phyloP scores from a whole-genome alignment of 1,140 invertebrate species.

The Ostrea denselamellosa region DNA sequence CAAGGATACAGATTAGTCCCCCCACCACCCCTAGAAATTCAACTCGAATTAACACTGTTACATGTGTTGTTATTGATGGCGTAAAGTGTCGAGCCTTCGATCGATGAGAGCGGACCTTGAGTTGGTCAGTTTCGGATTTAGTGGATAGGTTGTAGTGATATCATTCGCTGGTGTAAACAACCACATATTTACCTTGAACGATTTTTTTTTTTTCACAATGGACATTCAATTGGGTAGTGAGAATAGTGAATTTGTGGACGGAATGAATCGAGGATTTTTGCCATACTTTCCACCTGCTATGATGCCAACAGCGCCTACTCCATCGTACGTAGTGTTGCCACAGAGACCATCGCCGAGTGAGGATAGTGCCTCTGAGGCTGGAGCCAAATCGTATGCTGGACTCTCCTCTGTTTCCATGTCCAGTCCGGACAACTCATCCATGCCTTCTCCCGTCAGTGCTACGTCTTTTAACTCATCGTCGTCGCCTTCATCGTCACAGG shows the following conservation, averaged over 20 bases:
- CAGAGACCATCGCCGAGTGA: background rate
- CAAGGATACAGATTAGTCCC: background rate
- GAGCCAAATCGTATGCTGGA: background rate
- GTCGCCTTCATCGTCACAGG: constrained; percentile 3
- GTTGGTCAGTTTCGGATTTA: constrained; percentile 10
- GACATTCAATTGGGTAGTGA: constrained; percentile 11
- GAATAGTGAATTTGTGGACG: constrained; percentile 17
- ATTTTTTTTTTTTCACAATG: background rate
- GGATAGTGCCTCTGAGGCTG: background rate
- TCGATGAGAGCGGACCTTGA: constrained; percentile 26
- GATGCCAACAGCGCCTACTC: background rate
- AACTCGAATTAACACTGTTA: background rate
- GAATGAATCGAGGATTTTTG: constrained; percentile 13
- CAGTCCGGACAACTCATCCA: background rate
- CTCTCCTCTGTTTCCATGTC: background rate
- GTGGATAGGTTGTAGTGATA: background rate
- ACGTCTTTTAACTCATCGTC: background rate
- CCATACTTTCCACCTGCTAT: constrained; percentile 22
- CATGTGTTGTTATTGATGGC: background rate
- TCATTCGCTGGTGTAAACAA: constrained; percentile 13
- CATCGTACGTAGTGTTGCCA: constrained; percentile 26
- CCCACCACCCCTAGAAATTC: background rate
- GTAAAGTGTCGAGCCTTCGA: background rate
- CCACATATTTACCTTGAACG: background rate
- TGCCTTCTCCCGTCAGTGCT: background rate